Base-by-base conservation (phyloP, 2,113 vertebrate genomes). In the Dipodomys merriami region DNA sequence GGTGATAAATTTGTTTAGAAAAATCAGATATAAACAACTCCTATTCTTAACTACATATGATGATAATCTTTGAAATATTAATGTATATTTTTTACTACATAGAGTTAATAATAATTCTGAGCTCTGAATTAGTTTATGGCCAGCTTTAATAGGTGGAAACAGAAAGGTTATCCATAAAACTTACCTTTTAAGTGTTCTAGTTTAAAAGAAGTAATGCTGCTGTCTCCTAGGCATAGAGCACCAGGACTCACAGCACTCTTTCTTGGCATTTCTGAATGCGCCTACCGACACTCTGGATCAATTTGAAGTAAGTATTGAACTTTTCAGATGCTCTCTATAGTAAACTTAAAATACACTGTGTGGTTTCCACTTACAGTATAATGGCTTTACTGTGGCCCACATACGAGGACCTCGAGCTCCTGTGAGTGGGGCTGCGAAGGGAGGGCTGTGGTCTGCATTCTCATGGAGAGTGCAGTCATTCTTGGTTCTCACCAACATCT, bases 171-270 rank as follows among this genome's bases (percentile, higher is more conserved):
- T 96, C 97, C 97, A 44, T 92, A 57, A 94, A 95, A 97, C 95
- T 86, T 30, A 76, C 23, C 94, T 94, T 39, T 87, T 3, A 91
- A 93, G 97, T 98, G 97, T 96, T 96, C 79, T 97, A 97, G 95
- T 97, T 91, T 97, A 97, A 97, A 98, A 98, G 81, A 96, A 98
- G 95, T 57, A 57, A 97, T 97, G 97, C 98, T 97, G 97, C 97
- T 98, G 97, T 98, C 98, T 98, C 98, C 95, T 97, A 99, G 99
- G 99, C 98, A 99, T 99, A 97, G 99, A 99, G 98, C 99, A 99
- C 98, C 99, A 99, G 98, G 99, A 99, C 98, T 99, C 99, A 98
- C 99, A 99, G 98, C 99, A 99, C 98, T 99, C 99, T 98, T 99
- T 99, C 98, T 97, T 99, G 98, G 99, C 99, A 97, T 99, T 99